phyloP scores from a whole-genome alignment of 2,797 vertebrate species.

The Ficedula albicollis region DNA sequence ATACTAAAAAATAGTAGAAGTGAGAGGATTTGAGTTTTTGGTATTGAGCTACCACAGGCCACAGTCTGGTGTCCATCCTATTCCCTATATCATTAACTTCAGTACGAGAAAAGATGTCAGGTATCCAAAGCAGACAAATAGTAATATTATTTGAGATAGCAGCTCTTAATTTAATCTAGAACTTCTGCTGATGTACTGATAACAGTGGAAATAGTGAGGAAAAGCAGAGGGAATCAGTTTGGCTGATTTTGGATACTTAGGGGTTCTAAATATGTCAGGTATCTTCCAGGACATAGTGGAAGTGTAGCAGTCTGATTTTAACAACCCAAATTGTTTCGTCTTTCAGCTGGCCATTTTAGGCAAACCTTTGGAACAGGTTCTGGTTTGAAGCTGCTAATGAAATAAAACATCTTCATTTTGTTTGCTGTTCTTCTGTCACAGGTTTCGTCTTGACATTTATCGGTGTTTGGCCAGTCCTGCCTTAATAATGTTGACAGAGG shows the following conservation, averaged over 20 bases:
- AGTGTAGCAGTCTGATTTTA: background rate
- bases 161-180: background rate
- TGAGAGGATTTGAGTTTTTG: background rate
- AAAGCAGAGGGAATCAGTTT: background rate
- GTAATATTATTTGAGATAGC: background rate
- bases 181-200: background rate
- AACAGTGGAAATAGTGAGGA: background rate
- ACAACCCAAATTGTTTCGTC: background rate
- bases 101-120: background rate
- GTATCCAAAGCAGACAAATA: background rate
- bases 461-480: constrained; percentile 95
- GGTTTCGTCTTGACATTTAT: constrained; percentile 98
- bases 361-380: background rate
- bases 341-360: background rate
- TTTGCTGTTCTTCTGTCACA: constrained; percentile 57
- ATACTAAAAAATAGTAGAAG: background rate
- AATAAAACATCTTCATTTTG: background rate
- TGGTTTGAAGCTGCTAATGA: background rate
- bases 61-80: background rate
- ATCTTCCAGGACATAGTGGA: background rate
- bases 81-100: background rate
- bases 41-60: background rate
- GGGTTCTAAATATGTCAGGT: background rate
- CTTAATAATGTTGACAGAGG: constrained; percentile 97
- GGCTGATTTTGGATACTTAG: background rate